A percentile compares a stretch with the other conserved stretches of the same genome.
phyloP scores from a whole-genome alignment of 2,113 vertebrate genomes.

The Phrynosoma platyrhinos region DNA sequence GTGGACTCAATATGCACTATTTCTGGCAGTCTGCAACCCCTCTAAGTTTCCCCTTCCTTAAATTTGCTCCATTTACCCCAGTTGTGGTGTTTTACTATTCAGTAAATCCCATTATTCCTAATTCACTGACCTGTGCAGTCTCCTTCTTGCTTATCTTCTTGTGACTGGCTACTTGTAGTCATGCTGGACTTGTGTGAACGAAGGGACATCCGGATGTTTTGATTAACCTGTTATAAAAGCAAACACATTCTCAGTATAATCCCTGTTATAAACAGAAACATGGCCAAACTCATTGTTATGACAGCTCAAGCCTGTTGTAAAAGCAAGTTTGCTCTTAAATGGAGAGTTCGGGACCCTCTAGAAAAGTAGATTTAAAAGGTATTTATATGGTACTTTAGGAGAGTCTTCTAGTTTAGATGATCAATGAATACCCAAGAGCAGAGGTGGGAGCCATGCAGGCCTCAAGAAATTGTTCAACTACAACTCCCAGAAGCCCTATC shows the following conservation, averaged over 20 bases:
- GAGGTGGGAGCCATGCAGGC: too few relatives aligned
- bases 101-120: not conserved
- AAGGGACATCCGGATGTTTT: constrained; percentile 1
- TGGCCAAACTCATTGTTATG: not conserved
- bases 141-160: not conserved
- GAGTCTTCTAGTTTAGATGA: not conserved
- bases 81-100: not conserved
- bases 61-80: not conserved
- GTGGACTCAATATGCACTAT: too few relatives aligned
- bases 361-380: not conserved
- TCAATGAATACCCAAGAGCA: not conserved
- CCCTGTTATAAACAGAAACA: rapidly evolving
- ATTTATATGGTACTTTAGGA: not conserved
- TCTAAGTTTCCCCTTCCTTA: not conserved
- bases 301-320: not conserved
- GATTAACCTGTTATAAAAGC: constrained; percentile 56
- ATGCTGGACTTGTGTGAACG: constrained; percentile 16
- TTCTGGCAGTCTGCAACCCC: too few relatives aligned
- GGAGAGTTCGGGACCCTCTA: not conserved
- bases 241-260: not conserved
- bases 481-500: too few relatives aligned
- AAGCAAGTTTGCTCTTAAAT: not conserved
- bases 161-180: not conserved
- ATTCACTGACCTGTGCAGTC: not conserved
- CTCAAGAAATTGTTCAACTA: too few relatives aligned